Conservation (phyloP, 2,113 vertebrate genomes). For the Syngnathus floridae region DNA sequence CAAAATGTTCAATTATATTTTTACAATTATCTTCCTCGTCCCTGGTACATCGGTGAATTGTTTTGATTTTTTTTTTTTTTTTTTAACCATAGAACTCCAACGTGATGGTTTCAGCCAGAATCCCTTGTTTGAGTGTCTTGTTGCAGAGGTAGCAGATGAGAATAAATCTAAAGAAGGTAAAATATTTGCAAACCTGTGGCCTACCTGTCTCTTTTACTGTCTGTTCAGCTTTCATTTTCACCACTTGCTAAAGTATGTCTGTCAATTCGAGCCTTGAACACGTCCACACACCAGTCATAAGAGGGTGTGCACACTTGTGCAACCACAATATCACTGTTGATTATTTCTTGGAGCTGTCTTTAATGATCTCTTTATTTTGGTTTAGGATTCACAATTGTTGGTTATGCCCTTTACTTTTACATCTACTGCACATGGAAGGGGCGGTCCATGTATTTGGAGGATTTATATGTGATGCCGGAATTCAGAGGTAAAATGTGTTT, state of each 20-base stretch:
- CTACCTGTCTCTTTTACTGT: no score
- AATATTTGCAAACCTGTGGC: neutral
- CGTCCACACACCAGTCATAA: no score
- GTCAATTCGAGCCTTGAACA: no score
- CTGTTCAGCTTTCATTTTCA: no score
- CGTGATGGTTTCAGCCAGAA: slow-evolving; percentile 68
- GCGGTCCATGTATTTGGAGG: slow-evolving; percentile 72
- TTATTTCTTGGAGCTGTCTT: no score
- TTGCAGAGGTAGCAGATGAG: slow-evolving; percentile 68
- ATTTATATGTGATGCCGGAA: slow-evolving; percentile 81
- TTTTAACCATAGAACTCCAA: slow-evolving; percentile 55
- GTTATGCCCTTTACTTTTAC: neutral
- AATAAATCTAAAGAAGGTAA: slow-evolving; percentile 60
- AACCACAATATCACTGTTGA: no score
- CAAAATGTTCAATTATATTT: no score
- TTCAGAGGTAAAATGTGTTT: slow-evolving; percentile 69
- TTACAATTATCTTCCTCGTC: neutral
- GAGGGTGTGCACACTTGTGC: no score
- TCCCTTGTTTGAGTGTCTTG: slow-evolving; percentile 67
- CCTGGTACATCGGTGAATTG: no score
- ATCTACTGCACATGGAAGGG: slow-evolving; percentile 74
- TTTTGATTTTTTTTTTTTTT: no score
- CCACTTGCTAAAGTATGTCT: no score
- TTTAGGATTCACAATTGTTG: neutral
- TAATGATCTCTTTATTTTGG: no score